Base-by-base conservation (phyloP, 2,113 vertebrate genomes). In the Neogobius melanostomus region DNA sequence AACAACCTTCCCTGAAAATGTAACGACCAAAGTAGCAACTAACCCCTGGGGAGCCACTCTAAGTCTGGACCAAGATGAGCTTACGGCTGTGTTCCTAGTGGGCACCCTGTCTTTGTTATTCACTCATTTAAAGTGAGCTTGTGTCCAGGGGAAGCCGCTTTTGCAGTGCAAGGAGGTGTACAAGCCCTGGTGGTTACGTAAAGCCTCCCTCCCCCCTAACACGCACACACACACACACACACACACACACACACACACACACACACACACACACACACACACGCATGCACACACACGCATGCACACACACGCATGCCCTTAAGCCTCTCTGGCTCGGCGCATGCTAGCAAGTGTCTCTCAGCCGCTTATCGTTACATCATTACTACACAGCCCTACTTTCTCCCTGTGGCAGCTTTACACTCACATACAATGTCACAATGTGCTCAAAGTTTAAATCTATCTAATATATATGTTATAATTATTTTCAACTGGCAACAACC, bases 131-230 rank as follows among this genome's bases (percentile, higher is more conserved):
- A 85, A 85, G 75, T 77, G 57, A 83, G 80, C 82, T 86, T 51
- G 68, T 69, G 77, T 85, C 72, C n/a, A 69, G 88, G 56, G 83
- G 82, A 89, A 87, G 84, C 84, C 66, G 81, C 87, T 90, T 92
- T 91, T 91, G 82, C 82, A 82, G 79, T 71, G 69, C 74, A 77
- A 89, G 82, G 74, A 89, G 87, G 81, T 81, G 71, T 54, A 82
- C 86, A 81, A 82, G 79, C 80, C 81, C 62, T 56, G 69, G 8
- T 83, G 79, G 84, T 93, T 92, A 92, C 84, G 85, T 91, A 93
- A 93, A 60, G 75, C 73, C 52, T 28, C 69, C 54, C 68, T 7
- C n/a, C 11, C 47, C 11, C 63, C 65, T 67, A 11, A 74, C 82
- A 64, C 68, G 47, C 70, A 74, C 79, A 77, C 7, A 75, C 79